Evolutionary conservation across 2,888 invertebrate genomes (phyloP), one percentile per base, ranked within the genome.

Genomic region (Tetrapedia diversipes): DNA sequence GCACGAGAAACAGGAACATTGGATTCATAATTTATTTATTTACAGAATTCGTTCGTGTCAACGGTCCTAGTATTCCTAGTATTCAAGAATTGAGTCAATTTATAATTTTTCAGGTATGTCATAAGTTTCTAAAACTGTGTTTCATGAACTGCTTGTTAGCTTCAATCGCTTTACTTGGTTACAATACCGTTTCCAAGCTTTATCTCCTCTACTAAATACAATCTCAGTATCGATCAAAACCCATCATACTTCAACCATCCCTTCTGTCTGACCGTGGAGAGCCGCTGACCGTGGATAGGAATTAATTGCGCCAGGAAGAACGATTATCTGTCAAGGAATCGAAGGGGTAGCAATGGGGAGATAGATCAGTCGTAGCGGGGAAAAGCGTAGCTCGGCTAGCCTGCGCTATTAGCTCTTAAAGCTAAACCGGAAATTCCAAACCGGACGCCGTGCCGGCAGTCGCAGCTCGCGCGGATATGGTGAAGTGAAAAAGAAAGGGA

Each of bases 361-460:
- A 73, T 53, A 56, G 77, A 79, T 75, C 74, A 72, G 67, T 60
- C 49, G 34, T 53, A 41, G 57, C 47, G 43, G 70, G 56, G 61
- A 67, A 56, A 76, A 80, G 72, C 76, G 77, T 61, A 71, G 51
- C 71, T 65, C 69, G 64, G 60, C 61, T 71, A 78, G 79, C 83
- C n/a, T 70, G 77, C 83, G 87, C 88, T 88, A 89, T 89, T 88
- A 89, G 88, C 88, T 87, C 86, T 89, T 85, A 88, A n/a, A 87
- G 86, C 83, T 87, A 86, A 87, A 86, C 87, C 86, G 88, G 86
- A 89, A 89, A 87, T 88, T 88, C 83, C 80, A 84, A 80, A 76
- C 82, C 86, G 88, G 89, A 89, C 86, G 68, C 82, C 77, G 74
- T 86, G 68, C 82, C 77, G 74, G 70, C 75, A 75, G 73, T 72